A percentile compares a stretch with the other conserved stretches of the same genome.
Conservation (phyloP, 2,888 invertebrate species). For the Cenopis cana region DNA sequence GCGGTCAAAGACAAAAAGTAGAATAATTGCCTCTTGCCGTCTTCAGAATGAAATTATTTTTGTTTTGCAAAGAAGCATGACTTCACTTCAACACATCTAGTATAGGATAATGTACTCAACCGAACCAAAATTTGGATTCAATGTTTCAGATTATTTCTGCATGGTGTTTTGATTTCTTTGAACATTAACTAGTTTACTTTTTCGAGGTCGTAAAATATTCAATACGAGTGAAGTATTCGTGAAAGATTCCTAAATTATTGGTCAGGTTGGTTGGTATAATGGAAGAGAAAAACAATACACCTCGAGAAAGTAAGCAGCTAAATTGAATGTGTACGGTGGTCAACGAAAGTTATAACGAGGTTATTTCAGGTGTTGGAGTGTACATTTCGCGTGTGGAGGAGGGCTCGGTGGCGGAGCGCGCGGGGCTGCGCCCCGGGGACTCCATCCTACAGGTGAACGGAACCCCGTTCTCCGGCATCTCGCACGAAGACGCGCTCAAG, state of each 20-base stretch:
- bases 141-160: constrained; percentile 23
- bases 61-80: constrained; percentile 15
- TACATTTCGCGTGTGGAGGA: constrained; percentile 97
- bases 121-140: background rate
- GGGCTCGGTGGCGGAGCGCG: constrained; percentile 94
- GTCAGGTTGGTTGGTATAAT: background rate
- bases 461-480: constrained; percentile 95
- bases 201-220: background rate
- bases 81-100: constrained; percentile 21
- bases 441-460: constrained; percentile 98
- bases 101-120: background rate
- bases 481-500: constrained; percentile 96
- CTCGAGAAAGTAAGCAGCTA: background rate
- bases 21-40: constrained; percentile 5
- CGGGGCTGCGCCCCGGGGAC: constrained; percentile 95
- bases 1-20: background rate
- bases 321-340: constrained; percentile 1
- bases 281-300: constrained; percentile 1
- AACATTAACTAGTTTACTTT: constrained; percentile 8
- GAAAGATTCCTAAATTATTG: background rate
- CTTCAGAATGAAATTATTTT: constrained; percentile 3
- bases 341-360: constrained; percentile 43
- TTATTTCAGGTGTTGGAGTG: constrained; percentile 91
- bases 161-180: constrained; percentile 27
- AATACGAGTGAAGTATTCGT: background rate